A percentile compares a stretch with the other conserved stretches of the same genome.
These are phyloP conservation scores for Euphydryas editha DNA, from an alignment of 2,888 invertebrate species.

Conservation along the genomic window DNA sequence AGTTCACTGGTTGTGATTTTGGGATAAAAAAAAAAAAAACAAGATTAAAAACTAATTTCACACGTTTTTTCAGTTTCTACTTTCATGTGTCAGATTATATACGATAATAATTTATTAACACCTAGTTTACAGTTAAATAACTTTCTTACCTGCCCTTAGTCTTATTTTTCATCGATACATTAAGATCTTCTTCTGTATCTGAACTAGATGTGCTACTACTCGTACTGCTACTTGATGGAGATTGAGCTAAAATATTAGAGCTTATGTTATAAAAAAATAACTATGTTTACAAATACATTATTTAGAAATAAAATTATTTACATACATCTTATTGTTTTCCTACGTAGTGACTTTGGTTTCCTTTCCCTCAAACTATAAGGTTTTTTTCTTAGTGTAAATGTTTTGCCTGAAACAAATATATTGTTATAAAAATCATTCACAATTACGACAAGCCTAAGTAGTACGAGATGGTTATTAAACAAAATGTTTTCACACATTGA, in stretches of 20 bases:
- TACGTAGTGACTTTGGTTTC: constrained; percentile 77
- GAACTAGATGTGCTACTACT: constrained; percentile 71
- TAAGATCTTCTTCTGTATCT: constrained; percentile 77
- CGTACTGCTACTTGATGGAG: constrained; percentile 69
- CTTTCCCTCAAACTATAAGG: constrained; percentile 78
- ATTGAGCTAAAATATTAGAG: constrained; percentile 65
- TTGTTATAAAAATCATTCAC: background rate
- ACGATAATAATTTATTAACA: background rate
- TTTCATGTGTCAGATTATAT: too few relatives aligned
- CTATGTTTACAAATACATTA: too few relatives aligned
- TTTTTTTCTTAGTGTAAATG: constrained; percentile 78
- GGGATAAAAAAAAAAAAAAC: too few relatives aligned
- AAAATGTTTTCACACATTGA: too few relatives aligned
- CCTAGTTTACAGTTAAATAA: background rate
- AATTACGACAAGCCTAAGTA: background rate
- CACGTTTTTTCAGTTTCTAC: too few relatives aligned
- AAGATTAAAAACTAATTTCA: too few relatives aligned
- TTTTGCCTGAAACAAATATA: constrained; percentile 64
- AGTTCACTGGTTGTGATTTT: too few relatives aligned
- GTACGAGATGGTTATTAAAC: constrained; percentile 1
- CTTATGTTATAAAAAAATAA: background rate
- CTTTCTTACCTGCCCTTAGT: constrained; percentile 72
- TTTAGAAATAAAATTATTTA: constrained; percentile 18
- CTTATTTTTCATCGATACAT: constrained; percentile 82
- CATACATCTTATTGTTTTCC: constrained; percentile 80